phyloP scores from a whole-genome alignment of 2,888 invertebrate species.

The Pyrgus malvae region DNA sequence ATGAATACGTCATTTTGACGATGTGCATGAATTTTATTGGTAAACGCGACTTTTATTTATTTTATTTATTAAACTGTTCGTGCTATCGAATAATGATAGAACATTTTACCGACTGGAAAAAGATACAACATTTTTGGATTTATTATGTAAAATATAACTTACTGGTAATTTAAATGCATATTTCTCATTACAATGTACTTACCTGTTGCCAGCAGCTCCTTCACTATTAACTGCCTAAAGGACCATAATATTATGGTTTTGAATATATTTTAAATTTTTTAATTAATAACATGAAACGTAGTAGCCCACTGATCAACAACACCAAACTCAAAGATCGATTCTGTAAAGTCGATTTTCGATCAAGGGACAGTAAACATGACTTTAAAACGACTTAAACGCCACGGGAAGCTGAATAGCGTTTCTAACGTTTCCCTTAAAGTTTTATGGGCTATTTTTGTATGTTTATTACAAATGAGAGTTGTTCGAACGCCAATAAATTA shows the following conservation, averaged over 20 bases:
- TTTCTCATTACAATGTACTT: too few relatives aligned
- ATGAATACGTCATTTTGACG: constrained; percentile 47
- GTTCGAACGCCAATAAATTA: constrained; percentile 78
- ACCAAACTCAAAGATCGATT: constrained; percentile 2
- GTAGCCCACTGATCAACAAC: not conserved
- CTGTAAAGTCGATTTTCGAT: constrained; percentile 70
- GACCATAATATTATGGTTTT: too few relatives aligned
- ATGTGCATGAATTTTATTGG: constrained; percentile 42
- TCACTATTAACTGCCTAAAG: too few relatives aligned
- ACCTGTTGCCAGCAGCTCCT: too few relatives aligned
- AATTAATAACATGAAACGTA: too few relatives aligned
- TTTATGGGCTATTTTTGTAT: constrained; percentile 63
- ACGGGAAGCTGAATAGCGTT: constrained; percentile 38
- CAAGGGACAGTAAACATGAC: constrained; percentile 48
- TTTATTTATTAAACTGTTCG: constrained; percentile 10
- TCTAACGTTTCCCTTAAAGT: constrained; percentile 44
- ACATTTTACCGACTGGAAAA: not conserved
- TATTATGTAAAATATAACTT: too few relatives aligned
- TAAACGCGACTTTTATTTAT: constrained; percentile 18
- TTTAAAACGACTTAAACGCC: constrained; percentile 58
- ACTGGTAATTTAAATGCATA: too few relatives aligned
- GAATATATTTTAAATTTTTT: too few relatives aligned
- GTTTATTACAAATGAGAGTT: constrained; percentile 66
- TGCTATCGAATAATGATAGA: not conserved
- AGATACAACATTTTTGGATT: too few relatives aligned